Evolutionary conservation across 1,140 invertebrate genomes (phyloP).

Genomic region (Drosophila subobscura): DNA sequence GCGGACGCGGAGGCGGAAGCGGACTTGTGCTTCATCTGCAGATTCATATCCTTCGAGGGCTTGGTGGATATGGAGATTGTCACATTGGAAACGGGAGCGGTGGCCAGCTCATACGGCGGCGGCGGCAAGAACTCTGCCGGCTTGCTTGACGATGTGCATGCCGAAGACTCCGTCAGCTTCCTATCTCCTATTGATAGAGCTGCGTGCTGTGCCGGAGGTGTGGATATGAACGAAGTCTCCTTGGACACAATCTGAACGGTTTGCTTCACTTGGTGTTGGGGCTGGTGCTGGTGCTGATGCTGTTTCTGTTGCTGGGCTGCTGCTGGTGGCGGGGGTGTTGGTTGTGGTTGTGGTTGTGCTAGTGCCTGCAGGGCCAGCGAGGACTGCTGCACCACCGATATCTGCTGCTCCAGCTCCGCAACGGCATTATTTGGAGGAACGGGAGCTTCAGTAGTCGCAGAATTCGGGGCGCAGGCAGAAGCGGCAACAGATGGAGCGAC

Average conservation of each 20-base stretch:
- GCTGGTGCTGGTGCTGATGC: background rate
- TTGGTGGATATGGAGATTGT: constrained; percentile 73
- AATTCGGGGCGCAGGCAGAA: too few relatives aligned
- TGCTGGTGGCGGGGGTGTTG: constrained; percentile 27
- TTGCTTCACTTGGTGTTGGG: constrained; percentile 57
- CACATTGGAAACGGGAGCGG: constrained; percentile 55
- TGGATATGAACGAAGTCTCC: constrained; percentile 80
- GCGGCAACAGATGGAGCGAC: too few relatives aligned
- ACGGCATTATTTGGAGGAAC: too few relatives aligned
- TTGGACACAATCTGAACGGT: constrained; percentile 84
- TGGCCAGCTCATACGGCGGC: constrained; percentile 65
- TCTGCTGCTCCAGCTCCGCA: too few relatives aligned
- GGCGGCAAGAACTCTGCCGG: constrained; percentile 49
- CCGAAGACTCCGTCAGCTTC: too few relatives aligned
- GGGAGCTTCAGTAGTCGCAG: too few relatives aligned
- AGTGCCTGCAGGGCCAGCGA: constrained; percentile 42
- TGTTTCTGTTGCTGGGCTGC: constrained; percentile 6
- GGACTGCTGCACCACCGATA: constrained; percentile 2
- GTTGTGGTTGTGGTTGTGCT: constrained; percentile 62
- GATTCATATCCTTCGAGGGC: constrained; percentile 41
- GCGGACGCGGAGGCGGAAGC: background rate
- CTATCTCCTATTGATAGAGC: too few relatives aligned
- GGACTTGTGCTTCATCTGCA: constrained; percentile 33
- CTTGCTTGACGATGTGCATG: background rate
- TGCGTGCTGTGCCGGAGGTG: constrained; percentile 52